phyloP scores from a whole-genome alignment of 2,888 invertebrate species.

The Rambutsinella grinnellia region DNA sequence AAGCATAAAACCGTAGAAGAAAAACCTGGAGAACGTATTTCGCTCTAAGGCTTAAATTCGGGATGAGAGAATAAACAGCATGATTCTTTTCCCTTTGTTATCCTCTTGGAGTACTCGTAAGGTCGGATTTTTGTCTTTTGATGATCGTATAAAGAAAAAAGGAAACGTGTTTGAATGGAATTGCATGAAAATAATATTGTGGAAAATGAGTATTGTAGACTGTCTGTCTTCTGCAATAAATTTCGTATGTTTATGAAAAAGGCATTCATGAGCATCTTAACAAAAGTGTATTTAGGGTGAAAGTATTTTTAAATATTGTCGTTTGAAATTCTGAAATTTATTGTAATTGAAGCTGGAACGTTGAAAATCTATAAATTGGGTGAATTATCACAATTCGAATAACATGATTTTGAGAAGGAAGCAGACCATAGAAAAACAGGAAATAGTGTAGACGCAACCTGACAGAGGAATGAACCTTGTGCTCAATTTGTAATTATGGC shows the following conservation, averaged over 20 bases:
- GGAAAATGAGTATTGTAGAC: background rate
- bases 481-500: too few species aligned
- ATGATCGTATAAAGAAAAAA: background rate
- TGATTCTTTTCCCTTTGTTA: background rate
- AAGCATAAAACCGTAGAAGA: background rate
- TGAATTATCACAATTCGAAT: too few species aligned
- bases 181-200: background rate
- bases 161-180: background rate
- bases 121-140: slow-evolving; percentile 26
- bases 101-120: background rate
- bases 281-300: too few species aligned
- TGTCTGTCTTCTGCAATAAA: background rate
- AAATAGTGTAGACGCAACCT: too few species aligned
- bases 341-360: too few species aligned
- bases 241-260: background rate
- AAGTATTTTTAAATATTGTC: too few species aligned
- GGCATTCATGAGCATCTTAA: too few species aligned
- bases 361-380: too few species aligned
- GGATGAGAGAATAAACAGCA: slow-evolving; percentile 3
- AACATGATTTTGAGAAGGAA: too few species aligned
- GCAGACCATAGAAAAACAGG: too few species aligned
- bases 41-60: slow-evolving; percentile 7
- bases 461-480: too few species aligned
- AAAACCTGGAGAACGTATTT: background rate
- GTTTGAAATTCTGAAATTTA: too few species aligned